These are phyloP conservation scores for Ammodramus savannarum DNA, from an alignment of 2,113 vertebrate species.

Conservation along the genomic window DNA sequence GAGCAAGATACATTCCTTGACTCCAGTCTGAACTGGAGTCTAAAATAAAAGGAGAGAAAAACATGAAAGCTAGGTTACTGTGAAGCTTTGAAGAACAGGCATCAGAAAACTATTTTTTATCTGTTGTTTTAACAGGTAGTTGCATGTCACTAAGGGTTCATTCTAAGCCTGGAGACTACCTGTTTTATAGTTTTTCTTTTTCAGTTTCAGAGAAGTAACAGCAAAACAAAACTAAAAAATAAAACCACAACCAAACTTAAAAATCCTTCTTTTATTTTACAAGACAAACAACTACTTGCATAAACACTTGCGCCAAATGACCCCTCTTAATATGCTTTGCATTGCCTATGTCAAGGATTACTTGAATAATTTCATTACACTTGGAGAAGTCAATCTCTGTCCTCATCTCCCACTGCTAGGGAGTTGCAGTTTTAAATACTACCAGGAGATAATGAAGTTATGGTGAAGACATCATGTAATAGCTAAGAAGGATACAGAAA, in stretches of 20 bases:
- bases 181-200: not conserved
- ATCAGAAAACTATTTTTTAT: not conserved
- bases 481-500: not conserved
- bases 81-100: slow-evolving; percentile 5
- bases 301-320: not conserved
- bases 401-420: not conserved
- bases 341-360: not conserved
- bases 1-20: slow-evolving; percentile 78
- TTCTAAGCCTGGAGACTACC: not conserved
- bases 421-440: not conserved
- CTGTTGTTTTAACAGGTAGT: not conserved
- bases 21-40: slow-evolving; percentile 92
- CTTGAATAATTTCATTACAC: not conserved
- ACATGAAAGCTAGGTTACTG: slow-evolving; percentile 7
- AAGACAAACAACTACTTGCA: not conserved
- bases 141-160: not conserved
- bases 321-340: not conserved
- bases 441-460: not conserved
- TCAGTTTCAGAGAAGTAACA: slow-evolving; percentile 13
- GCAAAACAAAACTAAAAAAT: not conserved
- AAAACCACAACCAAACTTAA: not conserved
- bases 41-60: slow-evolving; percentile 68
- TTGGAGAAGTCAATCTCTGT: not conserved
- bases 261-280: not conserved
- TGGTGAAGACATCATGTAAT: not conserved